Percentiles rank a stretch among this genome's conserved stretches.
phyloP scores from a whole-genome alignment of 2,888 invertebrate species.

The Leucophenga maculata region DNA sequence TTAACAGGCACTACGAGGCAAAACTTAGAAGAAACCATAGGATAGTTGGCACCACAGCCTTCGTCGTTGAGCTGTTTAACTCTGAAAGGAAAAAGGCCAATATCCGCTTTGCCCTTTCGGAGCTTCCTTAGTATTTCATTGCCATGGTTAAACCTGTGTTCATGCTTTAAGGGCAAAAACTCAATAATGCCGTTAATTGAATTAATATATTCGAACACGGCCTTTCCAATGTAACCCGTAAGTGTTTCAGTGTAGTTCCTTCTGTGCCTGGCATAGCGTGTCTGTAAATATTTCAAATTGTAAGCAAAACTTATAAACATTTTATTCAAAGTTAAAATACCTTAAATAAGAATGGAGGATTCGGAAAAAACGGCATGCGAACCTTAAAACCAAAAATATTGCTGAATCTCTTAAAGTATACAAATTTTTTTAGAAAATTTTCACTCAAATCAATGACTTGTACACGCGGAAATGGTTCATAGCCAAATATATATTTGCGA shows the following conservation, averaged over 20 bases:
- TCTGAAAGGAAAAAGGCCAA: no score
- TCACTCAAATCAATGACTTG: neutral
- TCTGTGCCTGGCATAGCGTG: no score
- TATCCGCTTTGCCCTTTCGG: no score
- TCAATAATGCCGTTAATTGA: constrained; percentile 39
- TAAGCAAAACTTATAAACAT: neutral
- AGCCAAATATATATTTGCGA: neutral
- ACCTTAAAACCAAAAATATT: neutral
- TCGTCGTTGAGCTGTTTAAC: no score
- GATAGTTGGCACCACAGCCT: no score
- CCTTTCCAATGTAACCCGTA: constrained; percentile 43
- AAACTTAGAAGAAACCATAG: no score
- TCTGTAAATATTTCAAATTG: neutral
- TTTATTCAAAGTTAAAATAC: neutral
- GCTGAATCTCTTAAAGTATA: neutral
- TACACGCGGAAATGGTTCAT: neutral
- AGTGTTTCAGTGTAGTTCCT: neutral
- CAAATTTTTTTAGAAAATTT: neutral
- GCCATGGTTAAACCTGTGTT: constrained; percentile 44
- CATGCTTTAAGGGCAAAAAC: constrained; percentile 43
- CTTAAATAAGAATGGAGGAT: neutral
- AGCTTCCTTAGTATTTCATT: no score
- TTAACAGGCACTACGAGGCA: no score
- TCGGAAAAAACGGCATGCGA: neutral
- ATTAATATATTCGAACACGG: constrained; percentile 35